A percentile compares a stretch with the other conserved stretches of the same genome.
Conservation (phyloP, 2,113 vertebrate species). For the Semnopithecus entellus region DNA sequence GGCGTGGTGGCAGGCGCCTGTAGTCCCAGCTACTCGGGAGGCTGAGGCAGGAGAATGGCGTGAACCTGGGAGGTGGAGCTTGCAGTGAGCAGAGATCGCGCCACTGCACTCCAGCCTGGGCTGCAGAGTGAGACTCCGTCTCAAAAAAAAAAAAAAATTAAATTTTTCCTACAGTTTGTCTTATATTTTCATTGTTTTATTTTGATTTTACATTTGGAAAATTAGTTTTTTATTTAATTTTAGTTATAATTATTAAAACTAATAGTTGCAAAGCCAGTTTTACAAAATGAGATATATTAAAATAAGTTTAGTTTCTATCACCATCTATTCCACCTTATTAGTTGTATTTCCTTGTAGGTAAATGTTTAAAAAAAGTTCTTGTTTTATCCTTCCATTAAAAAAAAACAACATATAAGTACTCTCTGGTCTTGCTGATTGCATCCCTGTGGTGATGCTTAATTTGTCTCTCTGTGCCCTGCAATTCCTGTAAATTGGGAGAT, state of each 20-base stretch:
- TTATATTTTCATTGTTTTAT: not conserved
- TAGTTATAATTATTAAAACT: not conserved
- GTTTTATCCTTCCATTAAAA: not conserved
- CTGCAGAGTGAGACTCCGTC: too few species aligned
- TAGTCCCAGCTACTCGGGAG: too few species aligned
- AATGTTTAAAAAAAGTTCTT: not conserved
- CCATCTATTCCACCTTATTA: not conserved
- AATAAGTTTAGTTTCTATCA: not conserved
- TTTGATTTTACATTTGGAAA: not conserved
- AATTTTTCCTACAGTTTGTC: not conserved
- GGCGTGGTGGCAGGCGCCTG: too few species aligned
- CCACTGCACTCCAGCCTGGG: too few species aligned
- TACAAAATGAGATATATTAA: not conserved
- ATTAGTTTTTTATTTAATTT: not conserved
- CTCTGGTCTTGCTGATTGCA: not conserved
- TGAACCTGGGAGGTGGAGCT: too few species aligned
- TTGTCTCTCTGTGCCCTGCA: not conserved
- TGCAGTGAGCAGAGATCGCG: too few species aligned
- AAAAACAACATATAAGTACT: not conserved
- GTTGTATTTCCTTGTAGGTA: not conserved
- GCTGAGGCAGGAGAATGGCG: too few species aligned
- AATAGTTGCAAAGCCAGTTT: not conserved
- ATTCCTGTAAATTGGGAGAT: constrained; percentile 15
- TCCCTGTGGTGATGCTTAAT: constrained; percentile 13
- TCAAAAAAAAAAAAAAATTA: too few species aligned